A percentile compares a stretch with the other conserved stretches of the same genome.
These are phyloP conservation scores for Anoplolepis gracilipes DNA, from an alignment of 1,140 invertebrate species.

Conservation along the genomic window DNA sequence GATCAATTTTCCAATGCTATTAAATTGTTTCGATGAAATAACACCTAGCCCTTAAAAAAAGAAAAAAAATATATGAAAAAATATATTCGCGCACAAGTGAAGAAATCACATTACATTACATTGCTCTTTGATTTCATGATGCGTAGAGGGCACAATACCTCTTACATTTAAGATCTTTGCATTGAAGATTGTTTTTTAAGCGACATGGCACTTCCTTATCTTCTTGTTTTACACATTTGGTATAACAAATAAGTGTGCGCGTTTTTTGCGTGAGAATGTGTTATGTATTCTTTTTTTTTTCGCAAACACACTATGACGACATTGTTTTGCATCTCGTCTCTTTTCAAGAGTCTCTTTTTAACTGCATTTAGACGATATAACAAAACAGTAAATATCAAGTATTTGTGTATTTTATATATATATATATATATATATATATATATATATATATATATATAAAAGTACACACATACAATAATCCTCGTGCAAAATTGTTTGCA, in stretches of 20 bases:
- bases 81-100: not conserved
- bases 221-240: conserved; percentile 25
- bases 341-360: not conserved
- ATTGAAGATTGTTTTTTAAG: conserved; percentile 12
- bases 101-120: conserved; percentile 24
- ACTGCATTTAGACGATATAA: conserved; percentile 19
- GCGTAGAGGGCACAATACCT: not conserved
- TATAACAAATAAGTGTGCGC: conserved; percentile 34
- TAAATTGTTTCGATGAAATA: not conserved
- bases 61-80: not conserved
- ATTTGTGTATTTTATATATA: not conserved
- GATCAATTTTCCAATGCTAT: conserved; percentile 3
- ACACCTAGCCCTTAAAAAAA: not conserved
- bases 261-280: not conserved
- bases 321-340: not conserved
- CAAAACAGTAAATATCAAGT: conserved; percentile 43
- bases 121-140: conserved; percentile 33
- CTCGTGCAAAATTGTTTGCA: conserved; percentile 41
- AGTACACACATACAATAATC: conserved; percentile 22
- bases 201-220: conserved; percentile 23
- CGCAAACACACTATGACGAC: not conserved
- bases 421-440: conserved; percentile 34
- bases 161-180: not conserved
- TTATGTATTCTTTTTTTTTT: not conserved
- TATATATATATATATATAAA: conserved; percentile 5